Percentiles rank a stretch among this genome's conserved stretches.
These are phyloP conservation scores for Tragelaphus imberbis DNA, from an alignment of 2,113 vertebrate genomes.

Conservation along the genomic window DNA sequence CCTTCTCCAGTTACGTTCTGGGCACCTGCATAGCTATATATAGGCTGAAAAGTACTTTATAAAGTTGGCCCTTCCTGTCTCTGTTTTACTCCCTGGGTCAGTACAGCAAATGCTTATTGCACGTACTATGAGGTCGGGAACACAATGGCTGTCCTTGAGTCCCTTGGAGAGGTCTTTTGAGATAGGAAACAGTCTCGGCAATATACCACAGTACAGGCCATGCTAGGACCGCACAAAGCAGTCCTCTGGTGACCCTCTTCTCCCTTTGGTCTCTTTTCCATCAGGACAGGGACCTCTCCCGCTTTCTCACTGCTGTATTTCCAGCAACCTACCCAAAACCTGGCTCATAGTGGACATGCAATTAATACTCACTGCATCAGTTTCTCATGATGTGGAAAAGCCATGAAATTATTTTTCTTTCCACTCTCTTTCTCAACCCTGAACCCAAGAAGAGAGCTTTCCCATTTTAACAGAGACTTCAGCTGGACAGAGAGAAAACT, in stretches of 20 bases:
- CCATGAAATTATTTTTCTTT: neutral
- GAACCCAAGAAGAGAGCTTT: neutral
- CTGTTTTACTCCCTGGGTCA: neutral
- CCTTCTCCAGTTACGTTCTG: neutral
- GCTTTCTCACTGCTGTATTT: neutral
- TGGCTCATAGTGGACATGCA: neutral
- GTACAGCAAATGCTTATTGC: neutral
- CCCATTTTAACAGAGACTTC: neutral
- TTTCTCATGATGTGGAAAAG: neutral
- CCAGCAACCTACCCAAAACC: neutral
- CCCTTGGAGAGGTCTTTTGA: neutral
- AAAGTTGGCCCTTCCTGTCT: neutral
- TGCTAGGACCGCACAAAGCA: fast-evolving
- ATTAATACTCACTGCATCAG: neutral
- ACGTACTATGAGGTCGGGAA: neutral
- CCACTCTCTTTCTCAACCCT: neutral
- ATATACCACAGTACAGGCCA: neutral
- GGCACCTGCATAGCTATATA: neutral
- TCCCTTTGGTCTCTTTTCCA: neutral
- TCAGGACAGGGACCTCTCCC: neutral
- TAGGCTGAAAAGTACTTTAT: neutral
- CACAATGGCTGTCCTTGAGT: neutral
- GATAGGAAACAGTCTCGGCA: neutral
- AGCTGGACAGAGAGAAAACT: neutral
- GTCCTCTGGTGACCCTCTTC: fast-evolving